These are phyloP conservation scores for Aporophyla nigra DNA, from an alignment of 2,888 invertebrate genomes.

Conservation along the genomic window DNA sequence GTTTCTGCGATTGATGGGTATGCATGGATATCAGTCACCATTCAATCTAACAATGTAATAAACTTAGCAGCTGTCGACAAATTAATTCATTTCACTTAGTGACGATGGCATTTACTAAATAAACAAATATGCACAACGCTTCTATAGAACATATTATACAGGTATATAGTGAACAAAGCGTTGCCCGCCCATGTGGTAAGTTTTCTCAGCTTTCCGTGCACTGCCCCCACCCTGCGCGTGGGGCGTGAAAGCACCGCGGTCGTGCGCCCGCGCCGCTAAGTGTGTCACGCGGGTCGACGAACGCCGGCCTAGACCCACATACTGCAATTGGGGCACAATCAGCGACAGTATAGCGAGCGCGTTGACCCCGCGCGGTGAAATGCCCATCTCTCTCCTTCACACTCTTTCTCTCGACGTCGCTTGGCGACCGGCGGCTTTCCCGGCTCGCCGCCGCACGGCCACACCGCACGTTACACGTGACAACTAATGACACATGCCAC, in stretches of 20 bases:
- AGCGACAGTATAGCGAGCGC: constrained; percentile 90
- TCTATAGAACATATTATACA: constrained; percentile 7
- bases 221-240: constrained; percentile 81
- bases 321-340: constrained; percentile 90
- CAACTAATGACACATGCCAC: constrained; percentile 49
- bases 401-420: constrained; percentile 88
- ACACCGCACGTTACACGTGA: constrained; percentile 55
- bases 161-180: constrained; percentile 47
- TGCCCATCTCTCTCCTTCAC: constrained; percentile 89
- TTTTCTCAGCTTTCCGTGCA: constrained; percentile 87
- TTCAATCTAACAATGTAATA: constrained; percentile 1
- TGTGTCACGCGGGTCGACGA: constrained; percentile 90
- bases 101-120: constrained; percentile 12
- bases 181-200: constrained; percentile 73
- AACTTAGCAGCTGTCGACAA: constrained; percentile 3
- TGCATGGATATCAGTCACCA: neutral
- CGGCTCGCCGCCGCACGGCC: constrained; percentile 69
- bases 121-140: constrained; percentile 34
- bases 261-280: constrained; percentile 87
- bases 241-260: constrained; percentile 88
- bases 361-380: constrained; percentile 90
- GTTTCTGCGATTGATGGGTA: neutral
- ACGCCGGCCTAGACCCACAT: constrained; percentile 91
- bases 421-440: constrained; percentile 83
- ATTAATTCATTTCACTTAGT: constrained; percentile 16